Base-by-base conservation (phyloP, 2,797 vertebrate genomes). In the Podargus strigoides region DNA sequence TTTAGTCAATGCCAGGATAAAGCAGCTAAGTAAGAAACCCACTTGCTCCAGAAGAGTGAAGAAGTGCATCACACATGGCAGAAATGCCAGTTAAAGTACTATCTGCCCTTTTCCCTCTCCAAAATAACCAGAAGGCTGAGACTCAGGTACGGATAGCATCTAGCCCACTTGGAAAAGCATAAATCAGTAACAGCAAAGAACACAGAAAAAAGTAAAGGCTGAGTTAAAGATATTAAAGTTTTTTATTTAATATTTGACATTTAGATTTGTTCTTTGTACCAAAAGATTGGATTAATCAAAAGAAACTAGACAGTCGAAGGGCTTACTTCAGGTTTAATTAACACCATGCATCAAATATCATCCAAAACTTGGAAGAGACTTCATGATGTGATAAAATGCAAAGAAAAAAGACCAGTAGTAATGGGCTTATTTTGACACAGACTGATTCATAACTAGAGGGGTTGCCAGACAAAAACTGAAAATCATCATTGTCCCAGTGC, bases 1-100 rank as follows among this genome's bases (percentile, higher is more conserved):
- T 81, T 47, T 23, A 30, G 24, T 23, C 39, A 86, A 11, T 6
- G 28, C 9, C 39, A 60, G 24, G 55, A 62, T 30, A 74, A 68
- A 91, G 32, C 17, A 66, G 52, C 8, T 72, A 28, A 46, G 11
- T 12, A 73, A 49, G 22, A 87, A 91, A 75, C 1, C 7, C 23
- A 22, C 9, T n/a, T 39, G 22, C 13, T 91, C 42, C 52, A 44
- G 58, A 52, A 68, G 6, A 74, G 19, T 26, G 36, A 64, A 79
- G 44, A 2, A 75, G 28, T 1, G 1, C 36, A 79, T 27, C 27
- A 41, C 0, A 0, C 0, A 1, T 23, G 34, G 27, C n/a, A 90
- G 36, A 80, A 92, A 56, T 44, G 21, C 47, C 12, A 0, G 14
- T 36, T 47, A 52, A 56, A 14, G 49, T 32, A 74, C 15, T 21